phyloP scores from a whole-genome alignment of 1,140 invertebrate species.

The Wiebesia pumilae region DNA sequence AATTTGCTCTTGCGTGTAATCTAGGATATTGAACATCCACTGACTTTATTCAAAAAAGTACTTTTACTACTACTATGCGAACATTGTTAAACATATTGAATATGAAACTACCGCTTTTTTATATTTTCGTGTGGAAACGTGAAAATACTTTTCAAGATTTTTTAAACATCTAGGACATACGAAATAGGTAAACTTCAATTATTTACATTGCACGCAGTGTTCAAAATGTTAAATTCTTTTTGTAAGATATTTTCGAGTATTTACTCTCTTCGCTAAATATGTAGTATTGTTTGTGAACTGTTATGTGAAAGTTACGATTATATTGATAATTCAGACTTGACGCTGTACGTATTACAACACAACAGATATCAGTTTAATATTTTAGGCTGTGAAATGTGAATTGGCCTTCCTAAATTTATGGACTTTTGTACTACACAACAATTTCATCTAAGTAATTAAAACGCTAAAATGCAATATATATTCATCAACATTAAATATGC shows the following conservation, averaged over 20 bases:
- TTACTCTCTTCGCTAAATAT: neutral
- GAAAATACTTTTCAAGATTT: too few species aligned
- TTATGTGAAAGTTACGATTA: neutral
- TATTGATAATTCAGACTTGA: neutral
- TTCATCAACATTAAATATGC: neutral
- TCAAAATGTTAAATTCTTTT: neutral
- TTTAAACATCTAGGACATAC: too few species aligned
- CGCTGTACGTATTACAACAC: neutral
- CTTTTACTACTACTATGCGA: neutral
- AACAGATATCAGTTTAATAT: conserved; percentile 18
- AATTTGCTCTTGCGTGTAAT: neutral
- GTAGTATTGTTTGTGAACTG: neutral
- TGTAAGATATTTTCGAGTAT: neutral
- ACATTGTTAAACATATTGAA: too few species aligned
- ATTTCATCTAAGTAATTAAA: conserved; percentile 29
- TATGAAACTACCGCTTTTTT: too few species aligned
- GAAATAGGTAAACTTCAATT: too few species aligned
- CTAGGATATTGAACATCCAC: neutral
- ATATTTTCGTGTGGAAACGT: too few species aligned
- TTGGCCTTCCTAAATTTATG: conserved; percentile 13
- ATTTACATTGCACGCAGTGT: too few species aligned
- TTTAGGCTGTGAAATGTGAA: conserved; percentile 21
- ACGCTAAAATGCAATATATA: conserved; percentile 35
- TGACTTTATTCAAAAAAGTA: neutral
- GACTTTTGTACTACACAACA: neutral